A percentile compares a stretch with the other conserved stretches of the same genome.
Conservation (phyloP, 2,888 invertebrate species). For the Aleiodes leptofemur region DNA sequence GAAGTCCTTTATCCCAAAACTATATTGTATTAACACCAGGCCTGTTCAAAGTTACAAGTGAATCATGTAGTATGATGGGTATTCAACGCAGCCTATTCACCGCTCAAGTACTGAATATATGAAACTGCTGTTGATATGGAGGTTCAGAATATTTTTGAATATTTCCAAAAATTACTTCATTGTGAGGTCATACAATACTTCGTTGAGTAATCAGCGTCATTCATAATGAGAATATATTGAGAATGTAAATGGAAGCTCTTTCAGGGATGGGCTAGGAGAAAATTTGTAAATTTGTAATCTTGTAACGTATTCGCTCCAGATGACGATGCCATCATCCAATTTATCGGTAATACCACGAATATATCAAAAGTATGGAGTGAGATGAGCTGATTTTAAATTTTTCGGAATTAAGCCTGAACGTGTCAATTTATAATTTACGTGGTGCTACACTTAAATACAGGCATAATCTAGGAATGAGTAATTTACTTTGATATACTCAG, state of each 20-base stretch:
- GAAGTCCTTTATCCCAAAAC: slow-evolving; percentile 20
- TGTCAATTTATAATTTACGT: no score
- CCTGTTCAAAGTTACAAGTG: slow-evolving; percentile 1
- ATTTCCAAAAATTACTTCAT: no score
- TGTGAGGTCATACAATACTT: background rate
- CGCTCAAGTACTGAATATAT: no score
- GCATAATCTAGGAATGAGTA: no score
- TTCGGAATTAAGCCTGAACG: no score
- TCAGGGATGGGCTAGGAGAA: background rate
- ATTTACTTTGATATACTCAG: no score
- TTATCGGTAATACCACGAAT: slow-evolving; percentile 6
- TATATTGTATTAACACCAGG: slow-evolving; percentile 22
- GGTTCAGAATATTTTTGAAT: no score
- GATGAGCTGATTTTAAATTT: no score
- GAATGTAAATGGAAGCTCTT: slow-evolving; percentile 25
- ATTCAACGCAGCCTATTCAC: no score
- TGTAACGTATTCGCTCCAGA: slow-evolving; percentile 22
- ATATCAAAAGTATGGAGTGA: background rate
- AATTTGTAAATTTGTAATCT: slow-evolving; percentile 20
- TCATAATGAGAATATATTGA: slow-evolving; percentile 37
- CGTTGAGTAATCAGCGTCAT: slow-evolving; percentile 14
- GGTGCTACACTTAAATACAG: no score
- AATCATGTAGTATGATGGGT: no score
- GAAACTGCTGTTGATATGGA: no score
- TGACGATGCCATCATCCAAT: slow-evolving; percentile 9